Evolutionary conservation across 92 coral and sea anemone genomes (phyloP).

Genomic region (Diadumene lineata): DNA sequence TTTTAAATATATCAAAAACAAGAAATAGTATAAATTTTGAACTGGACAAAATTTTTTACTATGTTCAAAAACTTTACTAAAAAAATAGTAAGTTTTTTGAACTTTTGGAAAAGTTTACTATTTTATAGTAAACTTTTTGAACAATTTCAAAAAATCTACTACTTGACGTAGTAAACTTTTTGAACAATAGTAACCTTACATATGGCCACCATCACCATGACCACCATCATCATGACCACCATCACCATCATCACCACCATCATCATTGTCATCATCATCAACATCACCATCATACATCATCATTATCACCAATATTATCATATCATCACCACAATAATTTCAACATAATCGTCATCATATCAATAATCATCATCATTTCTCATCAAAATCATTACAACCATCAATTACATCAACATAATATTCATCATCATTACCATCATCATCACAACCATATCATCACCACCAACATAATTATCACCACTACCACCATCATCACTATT

Average conservation of each 20-base stretch:
- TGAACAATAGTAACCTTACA: neutral
- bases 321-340: neutral
- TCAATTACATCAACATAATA: neutral
- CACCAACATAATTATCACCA: neutral
- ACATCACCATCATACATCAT: neutral
- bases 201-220: neutral
- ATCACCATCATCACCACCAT: neutral
- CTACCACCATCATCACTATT: neutral
- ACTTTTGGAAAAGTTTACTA: too few species aligned
- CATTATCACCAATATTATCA: neutral
- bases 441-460: neutral
- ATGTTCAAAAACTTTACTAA: too few species aligned
- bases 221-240: neutral
- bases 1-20: too few species aligned
- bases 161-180: too few species aligned
- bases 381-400: neutral
- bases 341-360: too few species aligned
- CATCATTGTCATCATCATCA: neutral
- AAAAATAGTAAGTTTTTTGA: too few species aligned
- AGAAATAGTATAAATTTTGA: too few species aligned
- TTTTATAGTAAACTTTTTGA: too few species aligned
- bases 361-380: neutral
- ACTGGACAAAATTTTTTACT: too few species aligned
- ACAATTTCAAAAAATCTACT: too few species aligned
- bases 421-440: neutral